A percentile compares a stretch with the other conserved stretches of the same genome.
phyloP scores from a whole-genome alignment of 2,888 invertebrate genomes.

The Dicycla oo region DNA sequence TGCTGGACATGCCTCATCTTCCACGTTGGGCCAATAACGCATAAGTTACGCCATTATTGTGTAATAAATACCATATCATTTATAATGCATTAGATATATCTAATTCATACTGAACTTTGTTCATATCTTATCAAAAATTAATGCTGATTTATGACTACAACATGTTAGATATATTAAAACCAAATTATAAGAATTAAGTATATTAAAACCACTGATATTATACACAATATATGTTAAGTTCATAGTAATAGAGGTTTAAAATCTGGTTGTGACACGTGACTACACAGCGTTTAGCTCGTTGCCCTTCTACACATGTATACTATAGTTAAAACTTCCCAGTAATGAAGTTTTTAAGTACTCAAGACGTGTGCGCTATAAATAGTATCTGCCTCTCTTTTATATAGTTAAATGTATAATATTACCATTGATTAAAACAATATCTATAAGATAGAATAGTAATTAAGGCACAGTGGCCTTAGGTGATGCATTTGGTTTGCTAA shows the following conservation, averaged over 20 bases:
- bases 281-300: no score
- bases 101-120: background rate
- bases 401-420: no score
- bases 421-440: background rate
- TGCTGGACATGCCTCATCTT: background rate
- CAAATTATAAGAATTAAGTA: background rate
- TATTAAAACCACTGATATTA: no score
- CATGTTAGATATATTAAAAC: background rate
- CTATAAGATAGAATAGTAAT: background rate
- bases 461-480: background rate
- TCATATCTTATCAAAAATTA: constrained; percentile 18
- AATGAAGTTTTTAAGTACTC: no score
- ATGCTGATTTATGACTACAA: constrained; percentile 10
- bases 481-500: constrained; percentile 33
- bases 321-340: no score
- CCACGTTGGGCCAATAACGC: background rate
- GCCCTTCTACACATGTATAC: no score
- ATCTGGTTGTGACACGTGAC: no score
- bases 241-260: no score
- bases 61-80: background rate
- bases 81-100: background rate
- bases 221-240: no score
- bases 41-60: background rate
- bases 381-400: no score
- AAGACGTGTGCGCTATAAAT: no score